Conservation (phyloP, 30 jellyfish, hydroid and myxozoan genomes). For the Nemopilema nomurai region DNA sequence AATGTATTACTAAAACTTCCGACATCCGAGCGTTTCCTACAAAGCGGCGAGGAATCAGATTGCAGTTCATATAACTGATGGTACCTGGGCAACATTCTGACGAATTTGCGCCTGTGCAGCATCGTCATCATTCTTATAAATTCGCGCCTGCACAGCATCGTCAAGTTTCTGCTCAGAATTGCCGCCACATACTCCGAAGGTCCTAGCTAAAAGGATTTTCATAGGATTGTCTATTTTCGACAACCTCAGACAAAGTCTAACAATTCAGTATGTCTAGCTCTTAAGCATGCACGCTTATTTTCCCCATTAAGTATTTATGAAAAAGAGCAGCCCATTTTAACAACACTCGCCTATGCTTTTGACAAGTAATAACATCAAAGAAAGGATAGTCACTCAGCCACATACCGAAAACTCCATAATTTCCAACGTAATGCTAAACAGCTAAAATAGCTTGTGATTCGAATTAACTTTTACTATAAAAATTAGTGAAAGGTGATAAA, state of each 20-base stretch:
- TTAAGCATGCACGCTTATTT: neutral
- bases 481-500: neutral
- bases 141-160: no score
- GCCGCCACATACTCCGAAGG: no score
- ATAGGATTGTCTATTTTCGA: neutral
- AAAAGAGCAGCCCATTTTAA: neutral
- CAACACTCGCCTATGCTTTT: neutral
- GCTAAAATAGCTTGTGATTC: neutral
- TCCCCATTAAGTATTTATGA: neutral
- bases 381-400: neutral
- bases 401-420: neutral
- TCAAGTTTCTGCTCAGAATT: no score
- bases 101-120: no score
- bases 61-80: no score
- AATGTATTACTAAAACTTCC: no score
- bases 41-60: no score
- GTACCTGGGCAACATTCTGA: no score
- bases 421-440: neutral
- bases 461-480: neutral
- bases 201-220: neutral
- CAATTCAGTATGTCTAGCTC: neutral
- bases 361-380: neutral
- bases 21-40: no score
- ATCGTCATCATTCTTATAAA: no score
- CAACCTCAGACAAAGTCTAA: neutral